Evolutionary conservation across 2,113 vertebrate species (phyloP).

Genomic region (Poeciliopsis retropinna): DNA sequence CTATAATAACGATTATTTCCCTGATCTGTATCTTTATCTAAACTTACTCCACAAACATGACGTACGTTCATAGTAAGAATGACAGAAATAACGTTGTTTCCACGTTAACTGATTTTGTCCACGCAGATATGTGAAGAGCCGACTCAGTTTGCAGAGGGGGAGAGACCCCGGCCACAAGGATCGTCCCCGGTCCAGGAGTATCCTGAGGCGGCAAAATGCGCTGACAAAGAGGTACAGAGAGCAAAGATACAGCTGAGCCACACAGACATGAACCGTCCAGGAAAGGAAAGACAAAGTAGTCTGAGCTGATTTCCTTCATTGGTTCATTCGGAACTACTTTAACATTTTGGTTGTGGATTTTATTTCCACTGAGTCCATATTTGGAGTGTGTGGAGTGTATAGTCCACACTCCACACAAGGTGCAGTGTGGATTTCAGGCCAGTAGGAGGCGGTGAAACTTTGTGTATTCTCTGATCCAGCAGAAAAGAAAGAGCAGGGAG

Average conservation of each 20-base stretch:
- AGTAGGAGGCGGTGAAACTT: no score
- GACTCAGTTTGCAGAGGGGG: constrained; percentile 79
- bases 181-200: constrained; percentile 95
- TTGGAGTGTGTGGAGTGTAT: no score
- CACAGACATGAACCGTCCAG: background rate
- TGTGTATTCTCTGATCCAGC: no score
- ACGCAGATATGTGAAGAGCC: constrained; percentile 85
- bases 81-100: background rate
- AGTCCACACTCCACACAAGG: no score
- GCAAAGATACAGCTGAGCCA: no score
- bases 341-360: background rate
- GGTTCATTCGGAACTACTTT: background rate
- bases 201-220: constrained; percentile 78
- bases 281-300: background rate
- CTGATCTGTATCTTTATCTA: no score
- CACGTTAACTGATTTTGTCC: constrained; percentile 7
- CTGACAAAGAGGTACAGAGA: constrained; percentile 78
- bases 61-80: background rate
- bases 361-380: no score
- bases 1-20: no score
- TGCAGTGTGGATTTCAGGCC: no score
- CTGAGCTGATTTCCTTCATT: background rate
- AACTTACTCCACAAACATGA: background rate
- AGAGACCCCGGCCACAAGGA: constrained; percentile 93
- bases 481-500: no score